Evolutionary conservation across 2,888 invertebrate genomes (phyloP).

Genomic region (Atethmia centrago): DNA sequence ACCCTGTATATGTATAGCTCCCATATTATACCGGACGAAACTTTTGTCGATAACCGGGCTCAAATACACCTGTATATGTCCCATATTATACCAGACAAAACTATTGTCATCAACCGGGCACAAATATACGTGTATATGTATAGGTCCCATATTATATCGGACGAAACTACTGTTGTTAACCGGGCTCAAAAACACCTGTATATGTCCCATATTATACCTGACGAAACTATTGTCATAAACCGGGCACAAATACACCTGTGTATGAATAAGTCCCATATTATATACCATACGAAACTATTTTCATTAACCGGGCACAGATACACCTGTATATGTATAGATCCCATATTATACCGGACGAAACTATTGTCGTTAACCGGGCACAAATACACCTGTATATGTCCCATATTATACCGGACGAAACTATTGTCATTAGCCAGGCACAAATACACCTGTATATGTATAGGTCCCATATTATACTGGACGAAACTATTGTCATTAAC

Average conservation of each 20-base stretch:
- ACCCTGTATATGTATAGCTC: too few species aligned
- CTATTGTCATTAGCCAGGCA: not conserved
- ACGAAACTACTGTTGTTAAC: not conserved
- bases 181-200: not conserved
- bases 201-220: too few species aligned
- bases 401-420: too few species aligned
- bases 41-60: not conserved
- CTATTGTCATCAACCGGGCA: not conserved
- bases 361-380: not conserved
- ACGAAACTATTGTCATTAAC: not conserved
- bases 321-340: too few species aligned
- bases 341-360: too few species aligned
- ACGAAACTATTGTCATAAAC: not conserved
- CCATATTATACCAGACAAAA: too few species aligned
- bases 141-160: too few species aligned
- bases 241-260: not conserved
- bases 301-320: not conserved
- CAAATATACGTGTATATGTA: too few species aligned
- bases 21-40: too few species aligned
- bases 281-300: not conserved
- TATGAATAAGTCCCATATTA: too few species aligned
- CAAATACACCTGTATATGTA: too few species aligned
- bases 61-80: not conserved
- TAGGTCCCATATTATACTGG: too few species aligned
- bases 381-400: not conserved